These are phyloP conservation scores for Enteromius viviparus DNA, from an alignment of 2,797 vertebrate species.

Conservation along the genomic window DNA sequence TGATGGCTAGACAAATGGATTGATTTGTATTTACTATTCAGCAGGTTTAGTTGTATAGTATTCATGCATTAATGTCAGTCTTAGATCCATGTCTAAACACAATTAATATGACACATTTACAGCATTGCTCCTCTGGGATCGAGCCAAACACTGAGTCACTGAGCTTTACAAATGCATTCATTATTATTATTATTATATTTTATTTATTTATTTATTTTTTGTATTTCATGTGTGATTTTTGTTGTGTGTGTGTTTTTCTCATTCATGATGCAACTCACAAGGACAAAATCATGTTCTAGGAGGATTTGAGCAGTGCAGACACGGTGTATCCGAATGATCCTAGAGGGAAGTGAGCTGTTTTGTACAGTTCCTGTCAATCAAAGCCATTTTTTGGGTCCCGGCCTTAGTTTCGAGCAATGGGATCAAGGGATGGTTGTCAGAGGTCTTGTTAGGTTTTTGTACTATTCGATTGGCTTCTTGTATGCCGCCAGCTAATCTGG, in stretches of 20 bases:
- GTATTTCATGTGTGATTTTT: not conserved
- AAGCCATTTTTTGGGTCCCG: not conserved
- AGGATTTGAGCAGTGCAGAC: slow-evolving; percentile 19
- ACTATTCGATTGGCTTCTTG: slow-evolving; percentile 35
- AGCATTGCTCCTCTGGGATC: not conserved
- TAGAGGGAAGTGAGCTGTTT: not conserved
- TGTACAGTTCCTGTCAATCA: slow-evolving; percentile 21
- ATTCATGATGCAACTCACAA: slow-evolving; percentile 33
- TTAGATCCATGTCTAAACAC: slow-evolving; percentile 12
- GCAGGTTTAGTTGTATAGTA: not conserved
- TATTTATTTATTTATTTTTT: not conserved
- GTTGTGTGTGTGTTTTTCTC: slow-evolving; percentile 5
- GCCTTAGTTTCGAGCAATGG: slow-evolving; percentile 19
- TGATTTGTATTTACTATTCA: not conserved
- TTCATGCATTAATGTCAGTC: slow-evolving; percentile 2
- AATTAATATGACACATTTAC: slow-evolving; percentile 14
- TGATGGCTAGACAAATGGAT: not conserved
- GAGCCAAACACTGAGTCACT: slow-evolving; percentile 28
- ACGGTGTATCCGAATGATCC: slow-evolving; percentile 39
- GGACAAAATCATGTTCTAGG: slow-evolving; percentile 37
- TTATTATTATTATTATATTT: too few relatives aligned
- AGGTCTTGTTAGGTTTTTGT: slow-evolving; percentile 32
- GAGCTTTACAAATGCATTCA: slow-evolving; percentile 17
- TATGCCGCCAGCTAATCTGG: slow-evolving; percentile 42
- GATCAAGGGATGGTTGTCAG: slow-evolving; percentile 24